A percentile compares a stretch with the other conserved stretches of the same genome.
These are phyloP conservation scores for Hemicrepidius hirtus DNA, from an alignment of 2,888 invertebrate genomes.

Conservation along the genomic window DNA sequence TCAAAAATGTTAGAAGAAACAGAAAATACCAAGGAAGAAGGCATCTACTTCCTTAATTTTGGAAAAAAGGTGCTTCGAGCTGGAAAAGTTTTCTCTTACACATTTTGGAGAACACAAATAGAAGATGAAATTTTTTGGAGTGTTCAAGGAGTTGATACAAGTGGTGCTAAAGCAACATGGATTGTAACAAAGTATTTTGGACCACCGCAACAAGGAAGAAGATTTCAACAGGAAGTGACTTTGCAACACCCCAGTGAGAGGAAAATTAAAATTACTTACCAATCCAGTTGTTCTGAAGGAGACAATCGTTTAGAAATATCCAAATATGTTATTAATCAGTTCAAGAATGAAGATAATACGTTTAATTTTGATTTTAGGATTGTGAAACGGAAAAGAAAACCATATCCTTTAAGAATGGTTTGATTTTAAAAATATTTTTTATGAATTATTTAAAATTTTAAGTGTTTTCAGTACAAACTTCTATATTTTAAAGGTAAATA, in stretches of 20 bases:
- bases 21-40: constrained; percentile 51
- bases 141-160: constrained; percentile 66
- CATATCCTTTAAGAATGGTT: constrained; percentile 48
- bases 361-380: constrained; percentile 67
- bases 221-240: constrained; percentile 67
- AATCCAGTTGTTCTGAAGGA: constrained; percentile 64
- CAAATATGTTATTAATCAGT: constrained; percentile 65
- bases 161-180: constrained; percentile 65
- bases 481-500: no score
- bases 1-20: background rate
- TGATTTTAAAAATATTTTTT: background rate
- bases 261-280: constrained; percentile 68
- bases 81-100: constrained; percentile 69
- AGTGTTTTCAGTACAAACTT: no score
- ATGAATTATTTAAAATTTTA: no score
- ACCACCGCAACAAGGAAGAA: constrained; percentile 62
- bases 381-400: constrained; percentile 63
- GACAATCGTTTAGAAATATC: constrained; percentile 68
- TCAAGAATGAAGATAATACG: constrained; percentile 66
- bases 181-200: constrained; percentile 68
- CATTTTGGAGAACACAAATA: constrained; percentile 69
- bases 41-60: constrained; percentile 64
- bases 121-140: constrained; percentile 69
- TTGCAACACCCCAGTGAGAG: constrained; percentile 67
- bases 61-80: constrained; percentile 64